phyloP scores from a whole-genome alignment of 2,113 vertebrate species.

The Ascaphus truei region DNA sequence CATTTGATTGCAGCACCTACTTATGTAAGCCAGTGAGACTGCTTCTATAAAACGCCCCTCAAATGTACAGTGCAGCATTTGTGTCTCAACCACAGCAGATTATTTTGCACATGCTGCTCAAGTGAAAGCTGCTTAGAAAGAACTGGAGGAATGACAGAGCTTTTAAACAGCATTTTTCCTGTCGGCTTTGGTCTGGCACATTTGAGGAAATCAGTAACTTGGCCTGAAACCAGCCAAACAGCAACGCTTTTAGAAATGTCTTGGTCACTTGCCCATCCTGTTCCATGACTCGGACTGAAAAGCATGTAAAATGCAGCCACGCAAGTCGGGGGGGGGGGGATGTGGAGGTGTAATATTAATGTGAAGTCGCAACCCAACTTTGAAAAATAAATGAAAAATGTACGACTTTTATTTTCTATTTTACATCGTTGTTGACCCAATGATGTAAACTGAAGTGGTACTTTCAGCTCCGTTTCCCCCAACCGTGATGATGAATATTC shows the following conservation, averaged over 20 bases:
- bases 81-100: not conserved
- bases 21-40: no score
- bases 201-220: not conserved
- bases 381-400: no score
- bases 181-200: not conserved
- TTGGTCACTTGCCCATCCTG: not conserved
- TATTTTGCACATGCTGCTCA: not conserved
- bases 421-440: no score
- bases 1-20: no score
- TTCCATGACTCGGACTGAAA: not conserved
- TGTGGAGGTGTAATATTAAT: no score
- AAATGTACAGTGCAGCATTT: not conserved
- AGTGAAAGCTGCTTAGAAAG: not conserved
- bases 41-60: not conserved
- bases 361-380: no score
- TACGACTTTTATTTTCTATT: no score
- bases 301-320: not conserved
- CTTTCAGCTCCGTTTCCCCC: no score
- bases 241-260: not conserved
- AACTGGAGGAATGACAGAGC: not conserved
- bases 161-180: not conserved
- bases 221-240: not conserved
- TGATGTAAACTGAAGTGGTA: no score
- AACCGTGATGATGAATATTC: no score
- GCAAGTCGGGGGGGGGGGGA: no score